These are phyloP conservation scores for Drosophila simulans DNA, from an alignment of 1,140 invertebrate genomes.

Conservation along the genomic window DNA sequence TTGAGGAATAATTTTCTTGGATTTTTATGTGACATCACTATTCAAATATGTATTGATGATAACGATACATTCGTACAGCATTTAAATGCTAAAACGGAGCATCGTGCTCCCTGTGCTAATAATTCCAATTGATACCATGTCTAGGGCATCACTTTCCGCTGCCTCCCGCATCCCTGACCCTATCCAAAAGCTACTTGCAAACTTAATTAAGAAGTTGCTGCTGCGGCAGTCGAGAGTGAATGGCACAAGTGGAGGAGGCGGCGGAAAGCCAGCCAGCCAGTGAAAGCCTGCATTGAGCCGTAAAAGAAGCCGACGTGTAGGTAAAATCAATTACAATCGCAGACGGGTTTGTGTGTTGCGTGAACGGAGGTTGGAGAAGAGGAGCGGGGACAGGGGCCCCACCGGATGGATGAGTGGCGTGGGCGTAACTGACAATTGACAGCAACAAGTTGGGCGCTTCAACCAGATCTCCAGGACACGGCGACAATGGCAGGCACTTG, in stretches of 20 bases:
- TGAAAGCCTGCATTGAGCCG: conserved; percentile 43
- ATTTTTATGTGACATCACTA: too few relatives aligned
- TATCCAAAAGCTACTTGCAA: conserved; percentile 57
- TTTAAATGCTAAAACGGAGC: not conserved
- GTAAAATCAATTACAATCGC: conserved; percentile 76
- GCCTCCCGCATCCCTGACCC: not conserved
- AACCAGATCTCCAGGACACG: conserved; percentile 22
- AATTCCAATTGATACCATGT: conserved; percentile 22
- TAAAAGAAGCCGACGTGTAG: conserved; percentile 62
- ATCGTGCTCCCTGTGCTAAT: not conserved
- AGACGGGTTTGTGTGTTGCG: conserved; percentile 32
- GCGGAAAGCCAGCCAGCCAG: conserved; percentile 12
- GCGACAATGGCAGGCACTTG: conserved; percentile 52
- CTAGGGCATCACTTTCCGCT: conserved; percentile 22
- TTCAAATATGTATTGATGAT: not conserved
- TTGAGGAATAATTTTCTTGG: too few relatives aligned
- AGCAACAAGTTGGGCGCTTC: conserved; percentile 70
- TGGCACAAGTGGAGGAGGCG: conserved; percentile 6
- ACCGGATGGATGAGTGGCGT: conserved; percentile 15
- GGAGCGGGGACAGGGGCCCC: not conserved
- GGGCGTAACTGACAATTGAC: conserved; percentile 65
- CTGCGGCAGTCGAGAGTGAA: conserved; percentile 43
- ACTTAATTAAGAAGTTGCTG: conserved; percentile 78
- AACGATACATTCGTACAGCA: not conserved
- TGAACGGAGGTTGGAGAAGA: not conserved